Conservation (phyloP, 2,113 vertebrate genomes). For the Xiphias gladius region DNA sequence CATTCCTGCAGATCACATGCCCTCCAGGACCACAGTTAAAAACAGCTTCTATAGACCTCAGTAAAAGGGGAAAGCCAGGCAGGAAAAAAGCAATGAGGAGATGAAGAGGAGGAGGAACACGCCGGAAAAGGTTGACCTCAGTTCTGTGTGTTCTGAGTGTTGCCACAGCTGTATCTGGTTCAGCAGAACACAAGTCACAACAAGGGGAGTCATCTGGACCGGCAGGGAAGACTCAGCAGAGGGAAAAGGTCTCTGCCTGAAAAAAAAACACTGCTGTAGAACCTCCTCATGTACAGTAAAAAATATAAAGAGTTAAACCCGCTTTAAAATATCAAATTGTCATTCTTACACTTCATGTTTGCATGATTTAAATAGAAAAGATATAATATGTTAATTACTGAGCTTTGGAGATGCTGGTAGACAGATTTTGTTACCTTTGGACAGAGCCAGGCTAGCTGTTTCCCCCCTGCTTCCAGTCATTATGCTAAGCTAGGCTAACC, state of each 20-base stretch:
- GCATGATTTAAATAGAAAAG: not conserved
- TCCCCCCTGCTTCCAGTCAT: not conserved
- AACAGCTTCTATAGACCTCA: constrained; percentile 25
- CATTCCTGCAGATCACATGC: constrained; percentile 55
- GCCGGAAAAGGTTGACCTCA: constrained; percentile 58
- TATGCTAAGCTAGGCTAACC: not conserved
- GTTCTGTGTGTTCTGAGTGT: constrained; percentile 67
- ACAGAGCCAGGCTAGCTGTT: not conserved
- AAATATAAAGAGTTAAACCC: not conserved
- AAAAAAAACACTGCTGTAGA: constrained; percentile 31
- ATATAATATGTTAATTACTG: not conserved
- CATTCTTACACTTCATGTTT: not conserved
- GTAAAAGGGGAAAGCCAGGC: constrained; percentile 6
- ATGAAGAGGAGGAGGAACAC: constrained; percentile 24
- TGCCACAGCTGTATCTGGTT: constrained; percentile 76
- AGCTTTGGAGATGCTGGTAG: not conserved
- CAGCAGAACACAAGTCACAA: constrained; percentile 67
- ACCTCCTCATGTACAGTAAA: not conserved
- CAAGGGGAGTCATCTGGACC: constrained; percentile 40
- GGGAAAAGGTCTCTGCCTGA: constrained; percentile 20
- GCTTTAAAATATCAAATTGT: not conserved
- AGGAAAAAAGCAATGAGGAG: constrained; percentile 35
- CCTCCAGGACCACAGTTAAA: constrained; percentile 34
- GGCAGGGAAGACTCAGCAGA: constrained; percentile 38
- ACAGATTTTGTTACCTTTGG: not conserved